Conservation (phyloP, 1,140 invertebrate species). For the honey bee (Apis mellifera) region DNA sequence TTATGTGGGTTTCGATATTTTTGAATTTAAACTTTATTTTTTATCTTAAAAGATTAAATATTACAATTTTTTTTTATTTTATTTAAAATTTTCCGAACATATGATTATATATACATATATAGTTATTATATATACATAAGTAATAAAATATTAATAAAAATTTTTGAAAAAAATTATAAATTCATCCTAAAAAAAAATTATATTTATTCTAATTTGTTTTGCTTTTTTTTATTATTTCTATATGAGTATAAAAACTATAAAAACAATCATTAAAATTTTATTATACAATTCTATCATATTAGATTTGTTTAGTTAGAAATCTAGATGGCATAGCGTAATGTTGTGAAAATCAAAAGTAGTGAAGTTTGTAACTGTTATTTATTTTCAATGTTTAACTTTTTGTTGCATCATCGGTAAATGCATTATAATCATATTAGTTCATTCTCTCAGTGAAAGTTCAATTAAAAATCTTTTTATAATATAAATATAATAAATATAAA, state of each 20-base stretch:
- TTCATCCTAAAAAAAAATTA: not conserved
- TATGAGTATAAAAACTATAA: not conserved
- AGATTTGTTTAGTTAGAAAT: not conserved
- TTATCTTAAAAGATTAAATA: not conserved
- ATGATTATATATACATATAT: not conserved
- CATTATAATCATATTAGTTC: not conserved
- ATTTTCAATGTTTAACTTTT: constrained; percentile 20
- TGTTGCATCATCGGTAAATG: not conserved
- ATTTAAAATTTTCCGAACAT: not conserved
- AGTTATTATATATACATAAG: not conserved
- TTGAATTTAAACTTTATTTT: not conserved
- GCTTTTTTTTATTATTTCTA: not conserved
- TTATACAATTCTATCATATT: not conserved
- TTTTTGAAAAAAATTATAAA: not conserved
- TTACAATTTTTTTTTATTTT: not conserved
- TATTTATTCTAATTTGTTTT: not conserved
- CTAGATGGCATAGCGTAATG: not conserved
- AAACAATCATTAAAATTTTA: not conserved
- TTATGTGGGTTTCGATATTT: not conserved
- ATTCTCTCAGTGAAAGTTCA: not conserved
- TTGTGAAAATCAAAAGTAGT: not conserved
- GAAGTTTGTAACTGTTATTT: constrained; percentile 29
- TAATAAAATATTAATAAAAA: not conserved
- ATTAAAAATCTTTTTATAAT: not conserved
- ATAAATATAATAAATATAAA: not conserved